phyloP scores from a whole-genome alignment of 2,888 invertebrate species.

The Tachystola acroxantha region DNA sequence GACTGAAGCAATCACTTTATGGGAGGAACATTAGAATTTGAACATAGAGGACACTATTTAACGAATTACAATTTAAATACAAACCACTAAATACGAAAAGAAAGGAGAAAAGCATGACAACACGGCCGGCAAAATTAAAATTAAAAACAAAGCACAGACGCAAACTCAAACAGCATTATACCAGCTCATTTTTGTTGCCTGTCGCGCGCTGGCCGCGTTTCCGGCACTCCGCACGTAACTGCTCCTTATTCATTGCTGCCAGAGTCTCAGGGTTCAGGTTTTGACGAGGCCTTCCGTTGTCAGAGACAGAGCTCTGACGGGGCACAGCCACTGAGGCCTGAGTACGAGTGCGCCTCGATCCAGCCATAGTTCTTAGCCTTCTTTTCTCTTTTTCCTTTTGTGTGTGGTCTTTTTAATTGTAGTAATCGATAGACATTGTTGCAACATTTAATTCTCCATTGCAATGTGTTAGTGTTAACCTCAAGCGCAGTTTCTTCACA shows the following conservation, averaged over 20 bases:
- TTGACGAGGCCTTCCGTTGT: constrained; percentile 62
- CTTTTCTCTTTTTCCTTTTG: not conserved
- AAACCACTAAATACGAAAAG: no score
- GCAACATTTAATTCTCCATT: constrained; percentile 1
- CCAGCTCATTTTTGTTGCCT: constrained; percentile 85
- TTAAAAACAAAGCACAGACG: constrained; percentile 53
- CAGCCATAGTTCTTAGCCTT: constrained; percentile 51
- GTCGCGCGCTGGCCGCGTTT: constrained; percentile 83
- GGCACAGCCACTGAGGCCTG: constrained; percentile 60
- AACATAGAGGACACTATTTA: no score
- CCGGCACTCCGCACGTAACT: constrained; percentile 82
- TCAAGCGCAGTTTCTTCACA: constrained; percentile 13
- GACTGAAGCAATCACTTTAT: no score
- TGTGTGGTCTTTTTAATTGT: no score
- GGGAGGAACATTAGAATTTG: no score
- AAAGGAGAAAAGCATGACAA: constrained; percentile 50
- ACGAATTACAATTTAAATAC: no score
- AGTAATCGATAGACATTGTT: not conserved
- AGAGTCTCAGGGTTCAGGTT: constrained; percentile 70
- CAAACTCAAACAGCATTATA: constrained; percentile 69
- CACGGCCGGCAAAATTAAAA: constrained; percentile 47
- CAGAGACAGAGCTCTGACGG: constrained; percentile 62
- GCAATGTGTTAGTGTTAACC: not conserved
- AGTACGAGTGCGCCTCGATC: constrained; percentile 63
- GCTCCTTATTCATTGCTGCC: constrained; percentile 82